Evolutionary conservation across 2,113 vertebrate species (phyloP), one percentile per base, ranked within the genome.

Genomic region (Todiramphus saurophagus): DNA sequence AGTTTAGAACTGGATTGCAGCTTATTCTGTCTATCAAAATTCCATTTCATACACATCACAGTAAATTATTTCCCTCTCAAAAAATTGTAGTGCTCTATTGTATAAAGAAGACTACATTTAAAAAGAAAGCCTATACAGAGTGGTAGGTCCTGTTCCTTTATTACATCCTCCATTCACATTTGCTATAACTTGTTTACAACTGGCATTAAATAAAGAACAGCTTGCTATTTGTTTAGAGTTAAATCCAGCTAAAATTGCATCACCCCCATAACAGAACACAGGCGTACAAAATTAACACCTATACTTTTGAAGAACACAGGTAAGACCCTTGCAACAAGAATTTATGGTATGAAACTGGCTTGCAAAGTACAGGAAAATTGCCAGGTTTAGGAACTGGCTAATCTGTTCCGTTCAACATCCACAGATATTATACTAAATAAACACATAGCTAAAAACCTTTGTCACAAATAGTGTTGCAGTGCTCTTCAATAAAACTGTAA

Each of bases 1-100:
- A 98, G 98, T 98, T 98, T 98, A 98, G 96, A 97, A 97, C 98
- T 97, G 96, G 97, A 98, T 98, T 98, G 97, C 97, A 97, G 96
- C 97, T 98, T 97, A 96, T 83, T 97, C 98, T 98, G 97, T 98
- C 98, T 97, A 97, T 98, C 98, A 98, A 97, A 98, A 97, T 97
- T 97, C 95, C 94, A 83, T 97, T 98, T 98, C 97, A 96, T 98
- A 97, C 96, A 95, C 90, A 97, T 93, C 97, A 97, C 96, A 95
- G 92, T 93, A 96, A 97, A 94, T 92, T 96, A 96, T 96, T 98
- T 97, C 90, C 91, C 93, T 96, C 96, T 97, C 96, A 96, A 93
- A 97, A 41, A 23, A 91, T 16, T 83, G 81, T 85, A 93, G 90
- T 87, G 77, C 76, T 96, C 80, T 93, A 68, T 95, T 87, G 64